phyloP scores from a whole-genome alignment of 1,140 invertebrate species.

The Potamilus streckersoni region DNA sequence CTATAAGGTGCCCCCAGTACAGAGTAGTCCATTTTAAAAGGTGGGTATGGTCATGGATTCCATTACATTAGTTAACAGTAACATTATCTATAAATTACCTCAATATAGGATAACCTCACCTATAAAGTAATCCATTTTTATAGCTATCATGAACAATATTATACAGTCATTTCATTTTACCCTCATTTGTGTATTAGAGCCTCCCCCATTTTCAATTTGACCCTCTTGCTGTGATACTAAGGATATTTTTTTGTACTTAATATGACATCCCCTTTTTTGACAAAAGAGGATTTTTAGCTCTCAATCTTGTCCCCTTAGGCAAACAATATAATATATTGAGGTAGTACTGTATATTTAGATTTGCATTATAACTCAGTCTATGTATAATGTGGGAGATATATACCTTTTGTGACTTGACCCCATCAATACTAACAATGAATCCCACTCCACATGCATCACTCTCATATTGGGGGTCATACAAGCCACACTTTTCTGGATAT shows the following conservation, averaged over 20 bases:
- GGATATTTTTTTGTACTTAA: too few relatives aligned
- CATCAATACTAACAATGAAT: constrained; percentile 98
- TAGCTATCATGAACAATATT: too few relatives aligned
- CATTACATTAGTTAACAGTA: not conserved
- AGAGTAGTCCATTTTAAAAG: not conserved
- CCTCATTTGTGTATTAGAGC: too few relatives aligned
- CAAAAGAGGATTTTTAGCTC: too few relatives aligned
- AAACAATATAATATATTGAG: too few relatives aligned
- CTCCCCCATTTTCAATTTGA: too few relatives aligned
- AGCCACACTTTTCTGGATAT: constrained; percentile 76
- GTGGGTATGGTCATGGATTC: not conserved
- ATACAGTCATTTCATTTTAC: not conserved
- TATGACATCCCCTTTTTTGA: too few relatives aligned
- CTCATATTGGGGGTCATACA: constrained; percentile 95
- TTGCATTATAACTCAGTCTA: too few relatives aligned
- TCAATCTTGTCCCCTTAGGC: too few relatives aligned
- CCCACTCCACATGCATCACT: constrained; percentile 98
- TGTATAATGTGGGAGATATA: constrained; percentile 34
- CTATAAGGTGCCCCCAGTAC: not conserved
- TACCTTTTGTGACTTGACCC: constrained; percentile 91
- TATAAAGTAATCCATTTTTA: too few relatives aligned
- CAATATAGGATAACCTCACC: too few relatives aligned
- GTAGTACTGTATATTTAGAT: not conserved
- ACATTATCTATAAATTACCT: not conserved
- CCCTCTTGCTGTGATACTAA: too few relatives aligned